Evolutionary conservation across 2,113 vertebrate genomes (phyloP).

Genomic region (Gasterosteus aculeatus): DNA sequence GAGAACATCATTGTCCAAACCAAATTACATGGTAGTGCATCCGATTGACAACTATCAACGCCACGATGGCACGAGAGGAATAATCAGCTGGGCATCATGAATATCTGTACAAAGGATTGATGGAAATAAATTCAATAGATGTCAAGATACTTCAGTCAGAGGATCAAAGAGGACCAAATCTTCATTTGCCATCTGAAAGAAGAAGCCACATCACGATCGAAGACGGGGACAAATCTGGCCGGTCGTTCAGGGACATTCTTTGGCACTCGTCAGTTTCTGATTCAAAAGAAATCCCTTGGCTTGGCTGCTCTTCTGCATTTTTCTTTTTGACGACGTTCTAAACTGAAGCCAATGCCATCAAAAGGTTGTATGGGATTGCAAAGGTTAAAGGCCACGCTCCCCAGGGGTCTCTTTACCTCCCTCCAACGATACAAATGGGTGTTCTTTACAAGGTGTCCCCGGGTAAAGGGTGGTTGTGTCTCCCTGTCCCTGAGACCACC

Average conservation of each 20-base stretch:
- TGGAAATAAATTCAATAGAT: background rate
- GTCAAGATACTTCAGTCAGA: background rate
- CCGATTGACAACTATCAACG: background rate
- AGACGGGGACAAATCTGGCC: background rate
- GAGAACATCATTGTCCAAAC: background rate
- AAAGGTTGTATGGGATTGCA: slow-evolving; percentile 4
- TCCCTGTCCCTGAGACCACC: slow-evolving; percentile 54
- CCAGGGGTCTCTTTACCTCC: slow-evolving; percentile 12
- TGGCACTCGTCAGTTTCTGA: background rate
- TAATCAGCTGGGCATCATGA: background rate
- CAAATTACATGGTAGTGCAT: background rate
- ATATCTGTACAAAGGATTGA: background rate
- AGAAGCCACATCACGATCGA: background rate
- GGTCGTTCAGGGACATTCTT: background rate
- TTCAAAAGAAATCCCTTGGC: background rate
- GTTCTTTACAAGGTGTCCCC: slow-evolving; percentile 24
- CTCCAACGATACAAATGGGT: slow-evolving; percentile 31
- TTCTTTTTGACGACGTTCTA: no score
- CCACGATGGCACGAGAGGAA: background rate
- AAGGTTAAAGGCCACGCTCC: slow-evolving; percentile 33
- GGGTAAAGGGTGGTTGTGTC: slow-evolving; percentile 21
- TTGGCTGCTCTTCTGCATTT: background rate
- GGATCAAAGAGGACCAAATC: no score
- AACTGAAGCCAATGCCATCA: background rate
- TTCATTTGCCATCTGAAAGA: background rate